These are phyloP conservation scores for Corapipo altera DNA, from an alignment of 2,113 vertebrate species.

Conservation along the genomic window DNA sequence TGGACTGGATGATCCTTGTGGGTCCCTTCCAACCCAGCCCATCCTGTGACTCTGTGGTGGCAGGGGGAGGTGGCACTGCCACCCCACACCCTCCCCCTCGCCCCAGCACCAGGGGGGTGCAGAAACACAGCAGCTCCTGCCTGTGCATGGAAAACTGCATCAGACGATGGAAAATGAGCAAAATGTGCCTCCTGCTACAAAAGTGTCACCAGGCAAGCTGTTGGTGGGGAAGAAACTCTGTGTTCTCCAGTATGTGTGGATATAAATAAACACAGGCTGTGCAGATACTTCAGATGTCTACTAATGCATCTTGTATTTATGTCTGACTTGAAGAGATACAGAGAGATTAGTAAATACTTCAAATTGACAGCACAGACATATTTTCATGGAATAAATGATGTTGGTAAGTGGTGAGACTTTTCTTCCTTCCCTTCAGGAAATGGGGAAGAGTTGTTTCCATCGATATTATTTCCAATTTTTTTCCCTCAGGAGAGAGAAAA, in stretches of 20 bases:
- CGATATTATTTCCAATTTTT: background rate
- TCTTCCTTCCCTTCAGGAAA: background rate
- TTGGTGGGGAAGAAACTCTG: background rate
- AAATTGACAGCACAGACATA: background rate
- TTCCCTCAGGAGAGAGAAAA: background rate
- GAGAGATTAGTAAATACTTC: background rate
- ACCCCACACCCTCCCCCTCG: accelerated
- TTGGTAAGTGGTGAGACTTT: background rate
- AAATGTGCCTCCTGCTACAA: background rate
- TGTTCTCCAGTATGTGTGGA: background rate
- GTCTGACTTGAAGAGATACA: background rate
- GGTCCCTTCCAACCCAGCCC: background rate
- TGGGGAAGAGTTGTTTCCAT: background rate
- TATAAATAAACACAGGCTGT: background rate
- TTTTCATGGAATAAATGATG: background rate
- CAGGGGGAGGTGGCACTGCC: background rate
- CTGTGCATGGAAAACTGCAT: background rate
- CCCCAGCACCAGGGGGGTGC: background rate
- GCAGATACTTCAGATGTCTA: background rate
- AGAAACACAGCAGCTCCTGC: background rate
- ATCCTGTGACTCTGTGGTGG: background rate
- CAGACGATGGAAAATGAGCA: background rate
- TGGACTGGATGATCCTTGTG: background rate
- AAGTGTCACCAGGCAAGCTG: background rate
- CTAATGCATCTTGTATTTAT: background rate